phyloP scores from a whole-genome alignment of 2,797 vertebrate species.

The Leontocebus nigricollis region DNA sequence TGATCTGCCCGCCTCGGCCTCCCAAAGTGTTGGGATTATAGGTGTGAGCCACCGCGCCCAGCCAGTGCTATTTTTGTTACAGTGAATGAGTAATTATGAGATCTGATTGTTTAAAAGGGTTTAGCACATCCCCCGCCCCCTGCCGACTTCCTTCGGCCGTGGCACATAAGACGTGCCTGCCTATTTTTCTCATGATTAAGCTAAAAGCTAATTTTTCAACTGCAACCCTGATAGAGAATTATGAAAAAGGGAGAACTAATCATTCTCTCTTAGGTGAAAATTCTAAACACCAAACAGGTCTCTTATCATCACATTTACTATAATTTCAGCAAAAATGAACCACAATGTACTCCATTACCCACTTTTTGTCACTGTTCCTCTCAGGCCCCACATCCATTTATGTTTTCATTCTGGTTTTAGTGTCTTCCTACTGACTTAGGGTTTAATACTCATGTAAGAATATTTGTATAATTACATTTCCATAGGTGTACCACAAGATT shows the following conservation, averaged over 20 bases:
- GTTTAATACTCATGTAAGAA: neutral
- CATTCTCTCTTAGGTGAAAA: neutral
- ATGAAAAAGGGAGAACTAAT: neutral
- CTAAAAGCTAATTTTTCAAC: neutral
- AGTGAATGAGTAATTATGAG: no score
- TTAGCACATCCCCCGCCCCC: no score
- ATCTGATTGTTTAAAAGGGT: no score
- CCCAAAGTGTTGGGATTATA: no score
- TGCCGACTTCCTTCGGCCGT: no score
- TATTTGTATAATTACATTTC: neutral
- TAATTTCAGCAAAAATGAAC: neutral
- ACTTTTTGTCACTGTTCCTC: neutral
- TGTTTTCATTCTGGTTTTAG: neutral
- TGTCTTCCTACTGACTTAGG: neutral
- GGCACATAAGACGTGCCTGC: no score
- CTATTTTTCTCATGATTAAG: neutral
- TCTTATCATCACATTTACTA: neutral
- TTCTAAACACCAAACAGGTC: neutral
- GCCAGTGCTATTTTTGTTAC: no score
- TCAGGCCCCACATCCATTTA: neutral
- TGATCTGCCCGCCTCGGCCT: no score
- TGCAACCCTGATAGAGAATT: neutral
- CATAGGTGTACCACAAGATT: neutral
- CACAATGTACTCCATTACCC: neutral
- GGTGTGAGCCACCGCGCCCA: no score